A percentile compares a stretch with the other conserved stretches of the same genome.
phyloP scores from a whole-genome alignment of 2,797 vertebrate genomes.

The Esox lucius region DNA sequence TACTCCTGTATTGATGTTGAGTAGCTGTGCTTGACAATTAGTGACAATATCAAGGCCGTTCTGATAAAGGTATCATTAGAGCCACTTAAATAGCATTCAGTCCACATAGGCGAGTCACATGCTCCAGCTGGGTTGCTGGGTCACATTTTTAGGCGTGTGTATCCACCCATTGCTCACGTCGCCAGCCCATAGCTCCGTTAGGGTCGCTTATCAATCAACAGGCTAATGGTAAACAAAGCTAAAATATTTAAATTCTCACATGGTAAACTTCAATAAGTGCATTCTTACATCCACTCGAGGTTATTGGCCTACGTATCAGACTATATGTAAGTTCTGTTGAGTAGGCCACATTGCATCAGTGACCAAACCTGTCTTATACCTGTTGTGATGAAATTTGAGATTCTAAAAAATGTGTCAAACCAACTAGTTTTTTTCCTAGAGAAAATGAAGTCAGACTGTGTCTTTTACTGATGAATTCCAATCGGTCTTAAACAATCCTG shows the following conservation, averaged over 20 bases:
- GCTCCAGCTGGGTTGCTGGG: conserved; percentile 2
- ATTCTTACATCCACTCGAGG: neutral
- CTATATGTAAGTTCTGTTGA: neutral
- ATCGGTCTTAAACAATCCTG: neutral
- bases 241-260: neutral
- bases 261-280: neutral
- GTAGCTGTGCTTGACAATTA: conserved; percentile 24
- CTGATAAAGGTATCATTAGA: conserved; percentile 38
- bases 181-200: neutral
- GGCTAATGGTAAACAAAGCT: neutral
- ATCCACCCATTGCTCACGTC: no score
- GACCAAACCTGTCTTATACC: neutral
- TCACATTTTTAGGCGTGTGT: neutral
- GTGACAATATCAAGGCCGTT: conserved; percentile 31
- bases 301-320: neutral
- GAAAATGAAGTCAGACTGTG: neutral
- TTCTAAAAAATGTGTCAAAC: no score
- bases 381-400: neutral
- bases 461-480: neutral
- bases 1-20: neutral
- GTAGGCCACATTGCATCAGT: neutral
- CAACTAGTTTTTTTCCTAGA: no score
- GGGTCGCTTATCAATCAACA: neutral
- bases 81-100: conserved; percentile 40
- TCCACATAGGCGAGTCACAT: conserved; percentile 38